Conservation (phyloP, 2,797 vertebrate species). For the Emys orbicularis region DNA sequence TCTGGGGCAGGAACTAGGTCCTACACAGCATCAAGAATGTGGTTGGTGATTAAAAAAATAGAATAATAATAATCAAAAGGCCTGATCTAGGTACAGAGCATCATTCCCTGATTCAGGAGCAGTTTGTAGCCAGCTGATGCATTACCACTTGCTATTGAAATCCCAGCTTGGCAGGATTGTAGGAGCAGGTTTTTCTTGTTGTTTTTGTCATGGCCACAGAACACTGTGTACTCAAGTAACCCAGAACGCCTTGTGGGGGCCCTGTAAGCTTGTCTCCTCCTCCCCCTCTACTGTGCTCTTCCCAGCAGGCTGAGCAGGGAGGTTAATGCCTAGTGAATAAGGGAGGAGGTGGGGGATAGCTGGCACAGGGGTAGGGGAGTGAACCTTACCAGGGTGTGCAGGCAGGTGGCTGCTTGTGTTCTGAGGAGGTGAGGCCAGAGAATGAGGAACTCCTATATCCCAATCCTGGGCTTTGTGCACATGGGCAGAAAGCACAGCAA, state of each 20-base stretch:
- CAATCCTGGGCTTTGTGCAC: background rate
- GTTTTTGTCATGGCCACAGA: constrained; percentile 73
- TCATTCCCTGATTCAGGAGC: constrained; percentile 41
- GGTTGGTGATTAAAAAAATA: background rate
- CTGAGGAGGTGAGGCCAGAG: background rate
- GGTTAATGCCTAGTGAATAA: background rate
- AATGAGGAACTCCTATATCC: background rate
- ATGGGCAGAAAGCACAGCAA: background rate
- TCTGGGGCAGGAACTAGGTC: background rate
- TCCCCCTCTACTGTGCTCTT: background rate
- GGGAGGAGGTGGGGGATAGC: background rate
- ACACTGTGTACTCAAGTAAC: constrained; percentile 65
- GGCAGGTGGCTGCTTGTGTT: background rate
- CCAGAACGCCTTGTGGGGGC: constrained; percentile 48
- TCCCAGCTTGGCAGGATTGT: constrained; percentile 66
- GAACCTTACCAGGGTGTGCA: background rate
- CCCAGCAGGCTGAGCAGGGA: background rate
- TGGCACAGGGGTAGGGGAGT: background rate
- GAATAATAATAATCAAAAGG: background rate
- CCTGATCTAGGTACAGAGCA: background rate
- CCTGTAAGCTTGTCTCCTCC: constrained; percentile 43
- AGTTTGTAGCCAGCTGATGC: constrained; percentile 65
- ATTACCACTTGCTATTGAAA: constrained; percentile 62
- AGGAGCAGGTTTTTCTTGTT: constrained; percentile 77
- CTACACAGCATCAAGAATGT: background rate